A percentile compares a stretch with the other conserved stretches of the same genome.
phyloP scores from a whole-genome alignment of 1,140 invertebrate species.

The Zaprionus gabonicus region DNA sequence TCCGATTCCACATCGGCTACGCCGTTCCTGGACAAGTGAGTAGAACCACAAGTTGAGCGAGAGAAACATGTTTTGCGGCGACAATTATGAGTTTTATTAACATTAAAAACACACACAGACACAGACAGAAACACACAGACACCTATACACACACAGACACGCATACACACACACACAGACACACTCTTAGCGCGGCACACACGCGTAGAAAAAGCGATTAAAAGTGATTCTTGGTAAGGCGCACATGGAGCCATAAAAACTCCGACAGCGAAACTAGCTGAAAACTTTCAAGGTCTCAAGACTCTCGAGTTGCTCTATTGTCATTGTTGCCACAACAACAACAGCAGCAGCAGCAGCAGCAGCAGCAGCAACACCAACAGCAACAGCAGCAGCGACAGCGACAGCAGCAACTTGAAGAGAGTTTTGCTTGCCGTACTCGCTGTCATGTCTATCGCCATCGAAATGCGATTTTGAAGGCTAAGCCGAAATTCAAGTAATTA shows the following conservation, averaged over 20 bases:
- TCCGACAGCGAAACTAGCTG: slow-evolving; percentile 59
- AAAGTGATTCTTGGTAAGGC: slow-evolving; percentile 74
- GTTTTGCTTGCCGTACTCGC: slow-evolving; percentile 27
- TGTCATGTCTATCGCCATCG: slow-evolving; percentile 46
- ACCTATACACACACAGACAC: background rate
- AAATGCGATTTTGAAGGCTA: slow-evolving; percentile 61
- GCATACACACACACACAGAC: slow-evolving; percentile 1
- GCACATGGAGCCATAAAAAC: slow-evolving; percentile 57
- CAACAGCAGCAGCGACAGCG: background rate
- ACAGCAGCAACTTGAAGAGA: slow-evolving; percentile 33
- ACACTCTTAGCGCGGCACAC: background rate
- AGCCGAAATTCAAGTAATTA: slow-evolving; percentile 57
- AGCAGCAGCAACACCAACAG: background rate
- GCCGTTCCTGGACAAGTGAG: slow-evolving; percentile 90
- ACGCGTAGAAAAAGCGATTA: slow-evolving; percentile 64
- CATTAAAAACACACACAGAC: slow-evolving; percentile 2
- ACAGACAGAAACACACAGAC: background rate
- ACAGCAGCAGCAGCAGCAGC: background rate
- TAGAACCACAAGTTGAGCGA: slow-evolving; percentile 16
- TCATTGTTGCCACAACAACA: slow-evolving; percentile 23
- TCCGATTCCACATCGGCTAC: slow-evolving; percentile 91
- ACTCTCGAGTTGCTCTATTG: slow-evolving; percentile 55
- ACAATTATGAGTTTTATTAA: slow-evolving; percentile 79
- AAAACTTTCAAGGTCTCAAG: slow-evolving; percentile 71
- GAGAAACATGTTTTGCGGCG: slow-evolving; percentile 65